Conservation (phyloP, 2,888 invertebrate species). For the Thymelicus acteon region DNA sequence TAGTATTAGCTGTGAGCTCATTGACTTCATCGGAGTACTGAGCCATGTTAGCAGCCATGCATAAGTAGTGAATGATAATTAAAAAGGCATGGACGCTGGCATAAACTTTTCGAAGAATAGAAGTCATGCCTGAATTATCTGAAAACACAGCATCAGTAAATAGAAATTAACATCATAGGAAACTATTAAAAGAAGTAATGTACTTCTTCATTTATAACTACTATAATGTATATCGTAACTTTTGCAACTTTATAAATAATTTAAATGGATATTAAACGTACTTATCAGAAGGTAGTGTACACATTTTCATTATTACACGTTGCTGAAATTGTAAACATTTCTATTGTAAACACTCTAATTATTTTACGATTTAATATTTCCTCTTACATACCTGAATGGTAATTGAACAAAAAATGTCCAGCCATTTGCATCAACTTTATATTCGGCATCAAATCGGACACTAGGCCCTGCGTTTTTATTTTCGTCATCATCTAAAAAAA, state of each 20-base stretch:
- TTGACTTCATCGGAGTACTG: slow-evolving; percentile 91
- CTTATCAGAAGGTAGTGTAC: too few species aligned
- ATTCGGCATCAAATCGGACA: slow-evolving; percentile 93
- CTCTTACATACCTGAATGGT: slow-evolving; percentile 84
- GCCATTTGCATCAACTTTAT: slow-evolving; percentile 90
- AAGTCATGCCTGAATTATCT: slow-evolving; percentile 77
- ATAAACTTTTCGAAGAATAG: slow-evolving; percentile 86
- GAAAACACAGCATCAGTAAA: slow-evolving; percentile 29
- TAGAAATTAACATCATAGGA: too few species aligned
- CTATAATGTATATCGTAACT: too few species aligned
- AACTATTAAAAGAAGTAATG: too few species aligned
- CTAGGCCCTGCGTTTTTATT: slow-evolving; percentile 86
- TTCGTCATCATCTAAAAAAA: slow-evolving; percentile 77
- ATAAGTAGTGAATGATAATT: slow-evolving; percentile 85
- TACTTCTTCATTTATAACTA: too few species aligned
- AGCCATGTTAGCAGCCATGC: slow-evolving; percentile 88
- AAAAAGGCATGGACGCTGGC: slow-evolving; percentile 86
- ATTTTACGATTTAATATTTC: not conserved
- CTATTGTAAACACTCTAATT: too few species aligned
- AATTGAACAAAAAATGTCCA: slow-evolving; percentile 93
- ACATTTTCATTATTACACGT: too few species aligned
- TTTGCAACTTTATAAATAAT: too few species aligned
- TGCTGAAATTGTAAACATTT: too few species aligned
- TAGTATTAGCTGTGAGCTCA: slow-evolving; percentile 90
- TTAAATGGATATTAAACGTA: too few species aligned